A percentile compares a stretch with the other conserved stretches of the same genome.
Conservation (phyloP, 2,113 vertebrate genomes). For the Megaptera novaeangliae region DNA sequence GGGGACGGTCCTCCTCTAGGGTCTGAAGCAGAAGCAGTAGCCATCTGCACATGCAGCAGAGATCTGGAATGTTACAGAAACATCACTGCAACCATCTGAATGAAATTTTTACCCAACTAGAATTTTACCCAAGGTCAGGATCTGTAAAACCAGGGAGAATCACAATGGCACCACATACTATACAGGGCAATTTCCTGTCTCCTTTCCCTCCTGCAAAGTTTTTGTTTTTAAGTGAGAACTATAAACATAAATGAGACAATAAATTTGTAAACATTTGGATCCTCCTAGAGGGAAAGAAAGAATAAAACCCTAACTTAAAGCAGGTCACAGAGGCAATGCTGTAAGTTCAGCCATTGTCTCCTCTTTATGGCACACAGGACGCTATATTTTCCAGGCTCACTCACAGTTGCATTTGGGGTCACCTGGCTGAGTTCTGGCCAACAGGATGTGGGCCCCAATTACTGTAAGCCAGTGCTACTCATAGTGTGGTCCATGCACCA, state of each 20-base stretch:
- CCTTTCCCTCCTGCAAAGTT: neutral
- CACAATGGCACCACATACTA: neutral
- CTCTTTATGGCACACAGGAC: neutral
- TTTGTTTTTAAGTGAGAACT: neutral
- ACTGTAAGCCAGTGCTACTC: neutral
- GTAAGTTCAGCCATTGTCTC: neutral
- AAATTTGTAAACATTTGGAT: neutral
- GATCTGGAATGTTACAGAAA: neutral
- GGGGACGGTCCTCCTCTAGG: neutral
- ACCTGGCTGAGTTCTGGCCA: neutral
- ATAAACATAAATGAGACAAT: neutral
- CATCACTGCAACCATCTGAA: neutral
- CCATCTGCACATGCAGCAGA: neutral
- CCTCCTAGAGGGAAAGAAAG: neutral
- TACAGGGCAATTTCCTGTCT: neutral
- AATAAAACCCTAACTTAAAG: neutral
- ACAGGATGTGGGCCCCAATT: neutral
- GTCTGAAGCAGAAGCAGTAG: conserved; percentile 18
- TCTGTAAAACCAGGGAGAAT: conserved; percentile 5
- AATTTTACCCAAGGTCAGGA: conserved; percentile 29
- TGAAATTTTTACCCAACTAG: neutral
- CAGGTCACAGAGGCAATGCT: neutral
- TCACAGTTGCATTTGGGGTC: neutral
- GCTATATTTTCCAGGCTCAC: neutral
- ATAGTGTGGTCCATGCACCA: neutral